Evolutionary conservation across 2,113 vertebrate species (phyloP).

Genomic region (Ictidomys tridecemlineatus): DNA sequence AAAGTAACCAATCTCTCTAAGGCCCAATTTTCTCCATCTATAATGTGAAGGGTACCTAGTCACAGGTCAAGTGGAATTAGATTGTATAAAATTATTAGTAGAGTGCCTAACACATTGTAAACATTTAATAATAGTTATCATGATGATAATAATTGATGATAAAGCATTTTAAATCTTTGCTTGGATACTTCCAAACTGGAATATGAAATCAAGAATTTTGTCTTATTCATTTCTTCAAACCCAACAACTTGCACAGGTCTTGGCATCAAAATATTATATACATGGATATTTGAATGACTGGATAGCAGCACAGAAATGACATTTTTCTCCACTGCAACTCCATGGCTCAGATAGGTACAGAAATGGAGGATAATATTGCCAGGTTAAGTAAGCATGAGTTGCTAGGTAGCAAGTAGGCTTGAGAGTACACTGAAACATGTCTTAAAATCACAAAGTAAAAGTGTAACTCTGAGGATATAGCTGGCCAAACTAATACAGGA

Average conservation of each 20-base stretch:
- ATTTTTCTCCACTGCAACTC: slow-evolving; percentile 20
- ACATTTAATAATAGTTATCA: background rate
- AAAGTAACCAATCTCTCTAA: slow-evolving; percentile 30
- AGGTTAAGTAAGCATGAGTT: slow-evolving; percentile 12
- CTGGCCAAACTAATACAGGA: background rate
- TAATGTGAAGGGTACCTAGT: slow-evolving; percentile 42
- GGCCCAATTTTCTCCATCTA: background rate
- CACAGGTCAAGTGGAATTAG: background rate
- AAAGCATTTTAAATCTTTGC: slow-evolving; percentile 4
- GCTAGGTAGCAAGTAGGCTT: slow-evolving; percentile 9
- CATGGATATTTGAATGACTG: background rate
- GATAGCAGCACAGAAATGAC: background rate
- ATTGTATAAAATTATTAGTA: slow-evolving; percentile 59
- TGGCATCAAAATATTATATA: slow-evolving; percentile 43
- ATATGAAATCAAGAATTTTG: slow-evolving; percentile 34
- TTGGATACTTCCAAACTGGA: slow-evolving; percentile 39
- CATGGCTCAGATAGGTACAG: background rate
- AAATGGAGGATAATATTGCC: slow-evolving; percentile 8
- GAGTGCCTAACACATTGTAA: background rate
- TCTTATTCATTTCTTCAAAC: background rate
- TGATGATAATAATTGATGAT: slow-evolving; percentile 48
- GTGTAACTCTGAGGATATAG: slow-evolving; percentile 30
- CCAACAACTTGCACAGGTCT: background rate
- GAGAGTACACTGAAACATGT: slow-evolving; percentile 42
- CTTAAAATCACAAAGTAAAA: slow-evolving; percentile 33